Conservation (phyloP, 2,888 invertebrate species). For the Apamea monoglypha region DNA sequence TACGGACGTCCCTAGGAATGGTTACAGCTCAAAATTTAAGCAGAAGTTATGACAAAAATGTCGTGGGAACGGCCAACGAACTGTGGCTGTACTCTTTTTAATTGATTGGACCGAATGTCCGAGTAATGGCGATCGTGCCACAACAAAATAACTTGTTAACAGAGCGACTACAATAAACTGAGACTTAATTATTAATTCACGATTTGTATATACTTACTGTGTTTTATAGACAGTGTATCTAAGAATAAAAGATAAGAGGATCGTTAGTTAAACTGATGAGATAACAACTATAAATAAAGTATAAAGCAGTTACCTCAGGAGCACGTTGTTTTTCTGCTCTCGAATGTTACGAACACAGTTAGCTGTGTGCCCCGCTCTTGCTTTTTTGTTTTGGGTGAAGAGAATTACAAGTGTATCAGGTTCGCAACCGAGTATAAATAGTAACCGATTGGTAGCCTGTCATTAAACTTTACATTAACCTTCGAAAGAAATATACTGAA, state of each 20-base stretch:
- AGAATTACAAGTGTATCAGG: slow-evolving; percentile 61
- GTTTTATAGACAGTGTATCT: slow-evolving; percentile 57
- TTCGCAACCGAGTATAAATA: slow-evolving; percentile 60
- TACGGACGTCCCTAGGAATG: slow-evolving; percentile 77
- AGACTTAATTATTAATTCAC: slow-evolving; percentile 77
- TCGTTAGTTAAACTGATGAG: slow-evolving; percentile 56
- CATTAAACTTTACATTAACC: slow-evolving; percentile 39
- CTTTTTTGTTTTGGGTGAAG: slow-evolving; percentile 52
- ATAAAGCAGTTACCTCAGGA: slow-evolving; percentile 50
- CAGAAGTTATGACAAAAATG: slow-evolving; percentile 88
- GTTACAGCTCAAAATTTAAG: slow-evolving; percentile 76
- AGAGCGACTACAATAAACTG: slow-evolving; percentile 68
- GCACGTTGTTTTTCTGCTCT: slow-evolving; percentile 59
- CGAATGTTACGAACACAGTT: slow-evolving; percentile 56
- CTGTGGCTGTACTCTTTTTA: slow-evolving; percentile 76
- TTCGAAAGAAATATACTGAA: slow-evolving; percentile 36
- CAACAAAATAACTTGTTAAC: slow-evolving; percentile 78
- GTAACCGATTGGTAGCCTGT: slow-evolving; percentile 42
- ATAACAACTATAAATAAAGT: slow-evolving; percentile 60
- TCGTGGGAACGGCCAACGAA: slow-evolving; percentile 84
- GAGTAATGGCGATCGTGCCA: slow-evolving; percentile 78
- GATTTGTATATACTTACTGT: slow-evolving; percentile 66
- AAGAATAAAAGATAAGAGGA: slow-evolving; percentile 63
- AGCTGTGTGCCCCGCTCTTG: slow-evolving; percentile 40
- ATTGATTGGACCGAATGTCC: slow-evolving; percentile 75